Evolutionary conservation across 2,888 invertebrate species (phyloP), one percentile per base, ranked within the genome.

Genomic region (Thelaira solivaga): DNA sequence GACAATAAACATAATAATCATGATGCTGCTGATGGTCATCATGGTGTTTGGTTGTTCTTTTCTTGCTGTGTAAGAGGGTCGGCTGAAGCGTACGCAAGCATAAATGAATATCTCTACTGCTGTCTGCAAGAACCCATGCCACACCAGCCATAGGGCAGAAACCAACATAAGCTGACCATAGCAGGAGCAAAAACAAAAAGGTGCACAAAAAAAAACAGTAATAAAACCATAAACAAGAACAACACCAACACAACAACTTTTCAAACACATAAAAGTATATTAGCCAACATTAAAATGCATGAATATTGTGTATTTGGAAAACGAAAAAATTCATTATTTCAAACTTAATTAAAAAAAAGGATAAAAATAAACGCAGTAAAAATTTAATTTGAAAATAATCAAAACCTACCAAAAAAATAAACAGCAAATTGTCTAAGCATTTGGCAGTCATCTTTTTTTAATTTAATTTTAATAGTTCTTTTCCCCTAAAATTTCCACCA

Each of bases 291-390:
- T 11, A 11, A 55, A 41, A 16, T 16, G 53, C 20, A 7, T 53
- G 22, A 11, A 55, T 2, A 26, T 26, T 18, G 20, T 11, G 18
- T 16, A 13, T 51, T 61, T 76, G 75, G 29, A 57, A 75, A 79
- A 80, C 73, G 69, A 74, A 80, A 80, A n/a, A 82, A 82, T 84
- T 81, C 82, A 85, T 85, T 86, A 85, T 84, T 83, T 83, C 72
- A 82, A 84, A 84, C 84, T 86, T 87, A 86, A 86, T 86, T 86
- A 86, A 87, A 85, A 80, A 73, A 69, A 80, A 68, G n/a, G n/a
- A 45, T 41, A 31, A 59, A 67, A 26, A 20, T 0, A 76, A 80
- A 77, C 80, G 69, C 10, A 39, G 65, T 59, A 34, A 72, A 20
- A 45, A 64, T 20, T 59, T 36, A 13, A 57, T 49, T 59, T 57